Percentiles rank a stretch among this genome's conserved stretches.
These are phyloP conservation scores for Erpornis zantholeuca DNA, from an alignment of 2,113 vertebrate species.

Conservation along the genomic window DNA sequence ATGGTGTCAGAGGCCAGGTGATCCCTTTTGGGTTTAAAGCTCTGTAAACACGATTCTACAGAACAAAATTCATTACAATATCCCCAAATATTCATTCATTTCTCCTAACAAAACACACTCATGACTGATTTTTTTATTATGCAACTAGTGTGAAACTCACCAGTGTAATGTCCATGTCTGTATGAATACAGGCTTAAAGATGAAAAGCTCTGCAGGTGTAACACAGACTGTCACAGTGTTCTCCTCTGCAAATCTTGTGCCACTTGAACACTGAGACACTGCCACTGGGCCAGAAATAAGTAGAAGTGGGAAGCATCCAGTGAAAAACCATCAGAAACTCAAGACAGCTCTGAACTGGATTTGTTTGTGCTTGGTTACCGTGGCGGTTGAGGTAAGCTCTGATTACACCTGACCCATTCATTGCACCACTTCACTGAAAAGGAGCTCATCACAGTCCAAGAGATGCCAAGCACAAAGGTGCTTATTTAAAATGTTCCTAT, in stretches of 20 bases:
- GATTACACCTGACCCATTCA: neutral
- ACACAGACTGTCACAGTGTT: neutral
- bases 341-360: neutral
- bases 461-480: neutral
- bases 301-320: neutral
- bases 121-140: neutral
- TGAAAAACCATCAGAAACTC: neutral
- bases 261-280: neutral
- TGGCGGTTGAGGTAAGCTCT: neutral
- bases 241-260: neutral
- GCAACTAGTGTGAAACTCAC: neutral
- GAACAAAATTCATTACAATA: neutral
- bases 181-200: neutral
- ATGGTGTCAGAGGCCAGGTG: neutral
- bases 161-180: neutral
- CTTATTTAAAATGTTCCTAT: neutral
- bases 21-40: neutral
- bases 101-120: neutral
- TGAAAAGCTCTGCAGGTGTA: neutral
- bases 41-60: neutral
- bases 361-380: neutral
- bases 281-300: neutral
- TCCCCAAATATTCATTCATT: neutral
- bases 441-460: neutral
- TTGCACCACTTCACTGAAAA: neutral